Base-by-base conservation (phyloP, 2,888 invertebrate species). In the Drosophila sordidula region DNA sequence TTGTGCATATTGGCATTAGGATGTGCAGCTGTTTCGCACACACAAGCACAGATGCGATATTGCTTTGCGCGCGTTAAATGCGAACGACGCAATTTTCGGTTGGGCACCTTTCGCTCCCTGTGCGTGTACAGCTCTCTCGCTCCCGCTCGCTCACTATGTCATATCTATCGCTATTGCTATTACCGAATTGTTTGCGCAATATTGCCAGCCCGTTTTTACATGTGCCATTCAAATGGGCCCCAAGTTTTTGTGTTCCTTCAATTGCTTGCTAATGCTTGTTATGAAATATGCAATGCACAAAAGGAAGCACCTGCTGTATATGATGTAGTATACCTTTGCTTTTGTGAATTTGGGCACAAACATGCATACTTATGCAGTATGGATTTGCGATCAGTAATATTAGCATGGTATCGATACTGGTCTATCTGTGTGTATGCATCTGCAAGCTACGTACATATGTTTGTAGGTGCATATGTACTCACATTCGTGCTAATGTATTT, bases 41-140 rank as follows among this genome's bases (percentile, higher is more conserved):
- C 25, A 59, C 54, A 25, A 25, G 38, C 49, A 54, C 32, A 64
- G 16, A 34, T 49, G 52, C 34, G 46, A 34, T 42, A 38, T 54
- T 59, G 55, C 55, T 56, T 74, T 66, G 56, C 75, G 70, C 78
- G 75, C 80, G 52, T 51, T 79, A 57, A 79, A 70, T 82, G 52
- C 63, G 50, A 79, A 88, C 83, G 83, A 88, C 80, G 80, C 89
- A 81, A 82, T 81, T 88, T 78, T 70, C 50, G 49, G 55, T 61
- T 64, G 32, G 22, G 34, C 57, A 63, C 70, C 63, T 69, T 79
- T 75, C 58, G 67, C 67, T 75, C 45, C 39, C 39, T 70, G 44
- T 54, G 42, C 49, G 44, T 54, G 42, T 49, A 54, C 54, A 44
- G 44, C 41, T 32, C 32, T 61, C 11, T 41, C 18, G 44, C 41